These are phyloP conservation scores for Phallusia fumigata DNA, from an alignment of 23 tunicate genomes.

Conservation along the genomic window DNA sequence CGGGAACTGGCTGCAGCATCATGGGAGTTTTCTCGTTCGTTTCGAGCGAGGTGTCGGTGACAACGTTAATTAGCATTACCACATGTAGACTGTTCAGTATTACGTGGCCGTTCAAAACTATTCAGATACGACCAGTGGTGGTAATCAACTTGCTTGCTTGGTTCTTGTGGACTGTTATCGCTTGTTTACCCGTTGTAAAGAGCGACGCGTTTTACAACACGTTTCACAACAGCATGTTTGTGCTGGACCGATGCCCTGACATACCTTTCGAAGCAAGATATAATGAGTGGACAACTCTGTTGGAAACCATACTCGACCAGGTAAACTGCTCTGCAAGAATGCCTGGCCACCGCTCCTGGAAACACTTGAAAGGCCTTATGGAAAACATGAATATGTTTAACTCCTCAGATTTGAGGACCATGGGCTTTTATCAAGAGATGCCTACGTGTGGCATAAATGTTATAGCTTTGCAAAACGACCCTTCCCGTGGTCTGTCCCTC, in stretches of 20 bases:
- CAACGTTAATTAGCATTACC: neutral
- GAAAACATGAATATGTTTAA: neutral
- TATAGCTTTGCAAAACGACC: neutral
- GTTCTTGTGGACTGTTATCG: neutral
- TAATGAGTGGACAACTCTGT: neutral
- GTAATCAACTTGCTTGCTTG: neutral
- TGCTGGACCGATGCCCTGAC: neutral
- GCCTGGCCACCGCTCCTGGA: neutral
- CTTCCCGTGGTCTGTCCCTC: neutral
- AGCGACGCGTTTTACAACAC: neutral
- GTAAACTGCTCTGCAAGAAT: neutral
- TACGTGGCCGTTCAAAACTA: neutral
- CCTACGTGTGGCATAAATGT: neutral
- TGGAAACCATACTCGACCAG: neutral
- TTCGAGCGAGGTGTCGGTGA: neutral
- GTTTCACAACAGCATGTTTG: neutral
- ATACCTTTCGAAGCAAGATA: neutral
- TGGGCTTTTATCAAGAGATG: neutral
- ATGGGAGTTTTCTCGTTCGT: neutral
- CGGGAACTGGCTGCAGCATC: neutral
- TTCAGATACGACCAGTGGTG: neutral
- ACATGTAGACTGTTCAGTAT: neutral
- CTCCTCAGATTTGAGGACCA: neutral
- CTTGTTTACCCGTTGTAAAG: neutral
- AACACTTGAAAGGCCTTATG: neutral